phyloP scores from a whole-genome alignment of 1,140 invertebrate genomes.

The Drosophila erecta region DNA sequence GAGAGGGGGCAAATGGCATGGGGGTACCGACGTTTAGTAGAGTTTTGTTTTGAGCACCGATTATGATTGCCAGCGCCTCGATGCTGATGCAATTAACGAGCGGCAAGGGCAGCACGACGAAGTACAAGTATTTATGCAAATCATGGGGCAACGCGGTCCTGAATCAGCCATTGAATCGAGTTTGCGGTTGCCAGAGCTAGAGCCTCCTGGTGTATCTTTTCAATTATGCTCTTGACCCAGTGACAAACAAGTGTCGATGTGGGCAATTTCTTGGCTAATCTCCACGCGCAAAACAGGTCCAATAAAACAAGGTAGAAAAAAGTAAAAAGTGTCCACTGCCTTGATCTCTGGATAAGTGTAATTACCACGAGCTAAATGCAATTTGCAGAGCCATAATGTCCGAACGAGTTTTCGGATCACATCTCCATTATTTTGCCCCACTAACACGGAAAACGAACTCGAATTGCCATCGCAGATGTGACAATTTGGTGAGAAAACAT shows the following conservation, averaged over 20 bases:
- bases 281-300: slow-evolving; percentile 25
- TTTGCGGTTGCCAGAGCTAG: slow-evolving; percentile 33
- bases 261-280: slow-evolving; percentile 48
- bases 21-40: slow-evolving; percentile 40
- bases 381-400: slow-evolving; percentile 63
- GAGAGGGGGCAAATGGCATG: slow-evolving; percentile 6
- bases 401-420: slow-evolving; percentile 44
- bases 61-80: slow-evolving; percentile 54
- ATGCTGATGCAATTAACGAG: slow-evolving; percentile 49
- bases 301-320: slow-evolving; percentile 8
- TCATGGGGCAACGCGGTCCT: slow-evolving; percentile 49
- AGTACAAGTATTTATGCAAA: slow-evolving; percentile 64
- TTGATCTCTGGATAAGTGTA: slow-evolving; percentile 60
- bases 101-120: slow-evolving; percentile 43
- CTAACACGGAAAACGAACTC: slow-evolving; percentile 31
- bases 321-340: slow-evolving; percentile 36
- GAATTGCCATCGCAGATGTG: slow-evolving; percentile 44
- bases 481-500: slow-evolving; percentile 50
- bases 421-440: slow-evolving; percentile 42
- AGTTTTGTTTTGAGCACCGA: slow-evolving; percentile 42
- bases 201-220: slow-evolving; percentile 27
- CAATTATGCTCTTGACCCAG: slow-evolving; percentile 70
- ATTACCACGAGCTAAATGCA: slow-evolving; percentile 57
- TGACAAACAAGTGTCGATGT: slow-evolving; percentile 62
- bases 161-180: slow-evolving; percentile 59